Evolutionary conservation across 2,113 vertebrate genomes (phyloP).

Genomic region (Halcyon senegalensis): DNA sequence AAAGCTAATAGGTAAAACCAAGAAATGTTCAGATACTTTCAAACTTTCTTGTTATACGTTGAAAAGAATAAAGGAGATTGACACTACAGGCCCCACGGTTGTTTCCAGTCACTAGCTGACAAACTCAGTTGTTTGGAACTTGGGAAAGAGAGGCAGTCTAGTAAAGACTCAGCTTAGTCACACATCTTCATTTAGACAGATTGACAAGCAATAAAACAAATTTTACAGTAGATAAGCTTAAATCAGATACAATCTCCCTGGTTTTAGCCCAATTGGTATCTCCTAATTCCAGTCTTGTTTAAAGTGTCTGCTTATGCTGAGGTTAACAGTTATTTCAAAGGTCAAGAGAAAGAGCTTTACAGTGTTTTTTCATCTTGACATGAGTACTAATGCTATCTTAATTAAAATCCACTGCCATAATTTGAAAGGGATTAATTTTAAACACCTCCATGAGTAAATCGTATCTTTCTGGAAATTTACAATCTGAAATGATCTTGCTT

Average conservation of each 20-base stretch:
- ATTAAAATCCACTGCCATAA: slow-evolving; percentile 4
- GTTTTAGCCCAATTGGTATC: neutral
- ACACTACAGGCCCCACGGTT: neutral
- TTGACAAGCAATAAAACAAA: neutral
- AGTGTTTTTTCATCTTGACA: neutral
- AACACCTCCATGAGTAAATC: neutral
- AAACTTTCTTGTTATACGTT: neutral
- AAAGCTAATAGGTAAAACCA: neutral
- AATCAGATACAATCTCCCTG: neutral
- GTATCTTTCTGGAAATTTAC: neutral
- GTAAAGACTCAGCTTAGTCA: neutral
- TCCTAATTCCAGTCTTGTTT: neutral
- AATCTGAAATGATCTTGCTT: neutral
- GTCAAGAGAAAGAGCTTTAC: neutral
- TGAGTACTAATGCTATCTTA: neutral
- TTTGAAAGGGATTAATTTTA: neutral
- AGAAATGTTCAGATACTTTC: neutral
- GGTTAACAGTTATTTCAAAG: slow-evolving; percentile 1
- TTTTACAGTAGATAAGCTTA: slow-evolving; percentile 2
- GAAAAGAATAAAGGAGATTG: neutral
- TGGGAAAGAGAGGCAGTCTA: neutral
- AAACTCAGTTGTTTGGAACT: slow-evolving; percentile 22
- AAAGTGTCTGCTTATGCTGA: neutral
- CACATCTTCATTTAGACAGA: neutral
- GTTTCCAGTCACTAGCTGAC: slow-evolving; percentile 14